Base-by-base conservation (phyloP, 1,140 invertebrate species). In the Choristoneura fumiferana region DNA sequence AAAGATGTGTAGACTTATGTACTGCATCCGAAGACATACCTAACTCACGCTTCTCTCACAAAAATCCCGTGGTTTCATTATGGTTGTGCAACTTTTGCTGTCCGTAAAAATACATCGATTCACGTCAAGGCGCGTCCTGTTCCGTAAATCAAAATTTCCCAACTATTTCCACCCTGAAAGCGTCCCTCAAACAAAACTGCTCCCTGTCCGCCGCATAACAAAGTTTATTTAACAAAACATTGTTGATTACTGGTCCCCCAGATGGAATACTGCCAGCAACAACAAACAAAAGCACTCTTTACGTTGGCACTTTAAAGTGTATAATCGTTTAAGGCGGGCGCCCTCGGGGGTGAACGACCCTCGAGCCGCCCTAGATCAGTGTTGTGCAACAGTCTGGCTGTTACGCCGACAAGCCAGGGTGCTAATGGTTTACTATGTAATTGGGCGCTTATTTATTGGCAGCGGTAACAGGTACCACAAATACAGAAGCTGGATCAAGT, bases 301-400 rank as follows among this genome's bases (percentile, higher is more conserved):
- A 8, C 4, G 17, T 8, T 29, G 17, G 1, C 1, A 49, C 8
- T 29, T n/a, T 12, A 49, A 14, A 17, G 35, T 8, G n/a, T 29
- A 58, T 52, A 9, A 49, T 49, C 8, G 57, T 35, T 37, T 52
- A 22, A 4, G 17, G 15, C 1, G 18, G 6, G 22, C 22, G 2
- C 2, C 22, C 22, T 10, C 8, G 33, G 12, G 68, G 69, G 65
- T 71, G 69, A 73, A 65, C 60, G 67, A 65, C 67, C 70, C 67
- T 53, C 55, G 40, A 58, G 62, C 34, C 10, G 49, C 40, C 18
- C 4, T 22, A 49, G 43, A 10, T 15, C 17, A n/a, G 14, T 40
- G 35, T 56, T 61, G 36, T 45, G 57, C 54, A 57, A 57, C 45
- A 45, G 56, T 39, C 53, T 45, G 62, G 53, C 43, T 45, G 54